A percentile compares a stretch with the other conserved stretches of the same genome.
These are phyloP conservation scores for Andricus grossulariae DNA, from an alignment of 1,140 invertebrate genomes.

Conservation along the genomic window DNA sequence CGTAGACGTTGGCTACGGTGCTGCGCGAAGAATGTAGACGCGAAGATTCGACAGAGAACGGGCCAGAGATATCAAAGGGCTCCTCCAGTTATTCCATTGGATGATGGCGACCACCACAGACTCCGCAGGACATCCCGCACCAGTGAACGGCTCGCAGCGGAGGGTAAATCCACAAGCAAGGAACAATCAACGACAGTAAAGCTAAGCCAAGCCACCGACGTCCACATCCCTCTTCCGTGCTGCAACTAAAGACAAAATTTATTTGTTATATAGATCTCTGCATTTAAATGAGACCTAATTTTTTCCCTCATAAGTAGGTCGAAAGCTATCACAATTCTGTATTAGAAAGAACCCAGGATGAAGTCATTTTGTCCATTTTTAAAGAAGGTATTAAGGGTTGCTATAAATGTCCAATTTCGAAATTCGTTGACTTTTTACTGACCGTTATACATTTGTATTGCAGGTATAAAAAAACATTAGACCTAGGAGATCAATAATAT, in stretches of 20 bases:
- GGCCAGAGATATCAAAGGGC: conserved; percentile 73
- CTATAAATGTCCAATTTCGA: no score
- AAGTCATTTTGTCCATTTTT: no score
- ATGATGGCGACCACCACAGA: conserved; percentile 90
- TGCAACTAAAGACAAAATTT: conserved; percentile 70
- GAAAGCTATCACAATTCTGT: no score
- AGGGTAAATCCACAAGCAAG: conserved; percentile 95
- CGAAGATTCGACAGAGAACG: conserved; percentile 60
- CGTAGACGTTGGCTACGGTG: conserved; percentile 69
- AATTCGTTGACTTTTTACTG: no score
- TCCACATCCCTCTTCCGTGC: conserved; percentile 76
- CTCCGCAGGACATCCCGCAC: conserved; percentile 85
- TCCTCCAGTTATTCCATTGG: conserved; percentile 77
- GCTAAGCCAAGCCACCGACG: conserved; percentile 89
- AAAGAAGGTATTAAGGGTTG: no score
- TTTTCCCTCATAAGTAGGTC: no score
- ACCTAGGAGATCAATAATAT: no score
- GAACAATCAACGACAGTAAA: conserved; percentile 90
- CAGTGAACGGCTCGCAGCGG: conserved; percentile 90
- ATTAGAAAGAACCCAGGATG: no score
- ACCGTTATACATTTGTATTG: no score
- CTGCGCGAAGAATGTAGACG: conserved; percentile 48
- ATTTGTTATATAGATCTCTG: no score
- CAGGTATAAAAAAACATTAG: no score
- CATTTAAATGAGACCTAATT: no score